Conservation (phyloP, 2,797 vertebrate genomes). For the Gallinago solitaria region DNA sequence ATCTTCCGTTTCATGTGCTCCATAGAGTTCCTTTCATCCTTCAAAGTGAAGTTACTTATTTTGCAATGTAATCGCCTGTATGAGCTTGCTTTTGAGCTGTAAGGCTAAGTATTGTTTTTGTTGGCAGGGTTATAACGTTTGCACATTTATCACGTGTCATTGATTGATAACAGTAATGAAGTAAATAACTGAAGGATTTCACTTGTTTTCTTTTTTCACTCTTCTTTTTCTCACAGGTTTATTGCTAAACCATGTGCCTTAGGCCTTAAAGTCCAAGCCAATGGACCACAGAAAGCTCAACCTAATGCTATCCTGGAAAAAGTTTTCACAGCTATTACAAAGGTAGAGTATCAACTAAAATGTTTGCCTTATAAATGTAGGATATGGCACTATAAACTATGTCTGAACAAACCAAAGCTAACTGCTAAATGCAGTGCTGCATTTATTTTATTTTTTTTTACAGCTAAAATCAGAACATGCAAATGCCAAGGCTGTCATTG, state of each 20-base stretch:
- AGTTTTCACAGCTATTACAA: conserved; percentile 98
- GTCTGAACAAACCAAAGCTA: background rate
- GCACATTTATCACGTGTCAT: background rate
- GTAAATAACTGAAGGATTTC: background rate
- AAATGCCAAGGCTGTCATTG: background rate
- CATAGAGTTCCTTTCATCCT: background rate
- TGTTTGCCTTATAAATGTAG: background rate
- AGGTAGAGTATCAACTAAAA: conserved; percentile 79
- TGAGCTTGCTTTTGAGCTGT: background rate
- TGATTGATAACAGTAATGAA: conserved; percentile 9
- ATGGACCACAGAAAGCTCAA: conserved; percentile 93
- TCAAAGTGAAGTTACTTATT: conserved; percentile 8
- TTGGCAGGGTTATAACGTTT: background rate
- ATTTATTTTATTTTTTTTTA: background rate
- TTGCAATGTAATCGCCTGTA: background rate
- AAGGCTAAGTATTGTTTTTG: background rate
- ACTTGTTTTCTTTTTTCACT: conserved; percentile 41
- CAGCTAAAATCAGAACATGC: background rate
- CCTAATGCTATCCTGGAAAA: conserved; percentile 98
- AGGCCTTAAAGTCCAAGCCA: conserved; percentile 96
- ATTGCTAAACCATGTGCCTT: conserved; percentile 97
- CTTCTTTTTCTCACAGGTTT: conserved; percentile 83
- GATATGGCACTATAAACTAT: background rate
- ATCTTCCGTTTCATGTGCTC: background rate
- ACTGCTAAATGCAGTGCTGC: background rate